Percentiles rank a stretch among this genome's conserved stretches.
These are phyloP conservation scores for Uloborus plumipes DNA, from an alignment of 2,888 invertebrate genomes.

Conservation along the genomic window DNA sequence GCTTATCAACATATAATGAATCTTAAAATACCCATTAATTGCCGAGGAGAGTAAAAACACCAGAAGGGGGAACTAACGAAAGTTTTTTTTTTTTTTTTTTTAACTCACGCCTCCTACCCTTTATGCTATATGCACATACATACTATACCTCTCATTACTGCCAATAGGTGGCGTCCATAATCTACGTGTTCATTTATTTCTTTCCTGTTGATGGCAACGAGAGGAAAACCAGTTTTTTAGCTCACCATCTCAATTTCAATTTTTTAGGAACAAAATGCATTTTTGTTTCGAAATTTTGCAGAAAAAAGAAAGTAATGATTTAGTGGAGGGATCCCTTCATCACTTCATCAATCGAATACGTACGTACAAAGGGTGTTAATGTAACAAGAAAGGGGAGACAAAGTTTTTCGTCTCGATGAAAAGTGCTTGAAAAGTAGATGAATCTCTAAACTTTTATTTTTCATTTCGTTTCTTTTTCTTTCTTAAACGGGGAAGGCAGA, in stretches of 20 bases:
- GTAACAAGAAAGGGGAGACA: too few relatives aligned
- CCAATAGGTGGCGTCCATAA: conserved; percentile 10
- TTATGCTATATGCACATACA: conserved; percentile 32
- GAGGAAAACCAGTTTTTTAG: conserved; percentile 8
- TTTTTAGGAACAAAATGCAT: neutral
- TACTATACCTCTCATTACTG: conserved; percentile 38
- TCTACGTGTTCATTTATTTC: conserved; percentile 19
- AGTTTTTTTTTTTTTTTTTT: neutral
- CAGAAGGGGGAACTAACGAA: conserved; percentile 25
- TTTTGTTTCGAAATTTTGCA: neutral
- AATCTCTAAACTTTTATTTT: too few relatives aligned
- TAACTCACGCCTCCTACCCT: neutral
- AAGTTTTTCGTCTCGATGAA: too few relatives aligned
- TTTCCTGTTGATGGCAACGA: conserved; percentile 7
- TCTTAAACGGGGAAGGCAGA: too few relatives aligned
- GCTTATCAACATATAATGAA: conserved; percentile 55
- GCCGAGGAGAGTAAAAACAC: conserved; percentile 23
- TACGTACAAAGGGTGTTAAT: neutral
- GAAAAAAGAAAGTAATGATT: neutral
- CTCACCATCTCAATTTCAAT: neutral
- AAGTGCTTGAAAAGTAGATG: too few relatives aligned
- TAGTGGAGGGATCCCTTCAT: neutral
- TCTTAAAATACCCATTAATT: conserved; percentile 58
- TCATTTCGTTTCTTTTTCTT: too few relatives aligned
- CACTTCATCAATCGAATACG: conserved; percentile 18